Base-by-base conservation (phyloP, 2,797 vertebrate species). In the Catostomus latipinnis region DNA sequence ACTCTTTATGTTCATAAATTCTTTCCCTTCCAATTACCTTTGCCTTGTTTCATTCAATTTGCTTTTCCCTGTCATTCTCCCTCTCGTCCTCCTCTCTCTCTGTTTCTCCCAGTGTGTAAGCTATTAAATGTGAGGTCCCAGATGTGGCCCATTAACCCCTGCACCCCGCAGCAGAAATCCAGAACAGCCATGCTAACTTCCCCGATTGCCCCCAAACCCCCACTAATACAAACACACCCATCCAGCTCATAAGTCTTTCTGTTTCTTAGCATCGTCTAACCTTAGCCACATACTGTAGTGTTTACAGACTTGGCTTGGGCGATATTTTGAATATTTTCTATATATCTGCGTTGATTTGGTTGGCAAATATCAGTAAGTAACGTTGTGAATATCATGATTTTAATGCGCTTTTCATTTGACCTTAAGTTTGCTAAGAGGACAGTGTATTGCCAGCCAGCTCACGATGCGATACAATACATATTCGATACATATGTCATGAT, bases 91-190 rank as follows among this genome's bases (percentile, higher is more conserved):
- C 34, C 34, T 34, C 34, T 34, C 46, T 54, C 6, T 76, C n/a
- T 18, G 18, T n/a, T 50, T 52, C 58, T 48, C 57, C 50, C 7
- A 16, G 71, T 75, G 69, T 74, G 58, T 49, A 71, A 80, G 63
- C 81, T 68, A 76, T 83, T 83, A 83, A 81, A 80, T 8, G 63
- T 68, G 34, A 74, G 68, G 45, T 67, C 70, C 81, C 81, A 85
- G 79, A 83, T 83, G 81, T 82, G 73, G 69, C 73, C 81, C 79
- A 76, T 86, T 86, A 83, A 80, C 83, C 85, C 72, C 67, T 78
- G 63, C 54, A 50, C 77, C 60, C 22, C 16, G 4, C 22, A 50
- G 71, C 83, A 76, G 62, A 48, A 77, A 78, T 80, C 83, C 53
- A 79, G 74, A 18, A 52, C 80, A 13, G 13, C 67, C 4, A 4